Evolutionary conservation across 2,888 invertebrate species (phyloP).

Genomic region (Clivina fossor): DNA sequence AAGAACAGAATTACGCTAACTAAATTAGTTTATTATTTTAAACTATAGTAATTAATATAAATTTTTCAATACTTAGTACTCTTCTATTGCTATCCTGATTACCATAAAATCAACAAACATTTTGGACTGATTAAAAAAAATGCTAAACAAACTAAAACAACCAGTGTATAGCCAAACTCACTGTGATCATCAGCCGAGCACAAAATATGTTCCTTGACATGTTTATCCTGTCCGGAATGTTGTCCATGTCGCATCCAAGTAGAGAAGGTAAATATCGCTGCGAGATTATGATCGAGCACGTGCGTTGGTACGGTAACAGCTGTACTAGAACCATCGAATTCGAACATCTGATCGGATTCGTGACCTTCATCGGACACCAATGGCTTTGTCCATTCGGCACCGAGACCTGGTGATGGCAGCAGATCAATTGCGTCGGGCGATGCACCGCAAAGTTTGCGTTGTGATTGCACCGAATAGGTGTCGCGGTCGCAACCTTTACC

Average conservation of each 20-base stretch:
- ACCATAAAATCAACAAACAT: too few species aligned
- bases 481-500: slow-evolving; percentile 97
- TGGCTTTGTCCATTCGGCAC: slow-evolving; percentile 79
- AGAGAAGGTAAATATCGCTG: slow-evolving; percentile 83
- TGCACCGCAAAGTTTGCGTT: slow-evolving; percentile 83
- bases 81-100: too few species aligned
- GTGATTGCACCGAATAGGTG: slow-evolving; percentile 83
- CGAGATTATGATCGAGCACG: slow-evolving; percentile 74
- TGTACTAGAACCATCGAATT: slow-evolving; percentile 89
- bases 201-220: slow-evolving; percentile 92
- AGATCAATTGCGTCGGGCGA: slow-evolving; percentile 82
- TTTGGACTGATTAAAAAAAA: too few species aligned
- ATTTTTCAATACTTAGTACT: too few species aligned
- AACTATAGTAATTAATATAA: too few species aligned
- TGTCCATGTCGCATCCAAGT: slow-evolving; percentile 95
- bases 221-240: slow-evolving; percentile 77
- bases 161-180: slow-evolving; percentile 65
- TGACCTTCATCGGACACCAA: slow-evolving; percentile 79
- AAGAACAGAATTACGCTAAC: too few species aligned
- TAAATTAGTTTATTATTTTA: too few species aligned
- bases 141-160: too few species aligned
- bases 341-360: slow-evolving; percentile 89
- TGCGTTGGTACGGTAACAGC: slow-evolving; percentile 82
- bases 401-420: slow-evolving; percentile 78
- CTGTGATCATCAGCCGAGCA: slow-evolving; percentile 98